Percentiles rank a stretch among this genome's conserved stretches.
These are phyloP conservation scores for Hyla sarda DNA, from an alignment of 2,113 vertebrate species.

Conservation along the genomic window DNA sequence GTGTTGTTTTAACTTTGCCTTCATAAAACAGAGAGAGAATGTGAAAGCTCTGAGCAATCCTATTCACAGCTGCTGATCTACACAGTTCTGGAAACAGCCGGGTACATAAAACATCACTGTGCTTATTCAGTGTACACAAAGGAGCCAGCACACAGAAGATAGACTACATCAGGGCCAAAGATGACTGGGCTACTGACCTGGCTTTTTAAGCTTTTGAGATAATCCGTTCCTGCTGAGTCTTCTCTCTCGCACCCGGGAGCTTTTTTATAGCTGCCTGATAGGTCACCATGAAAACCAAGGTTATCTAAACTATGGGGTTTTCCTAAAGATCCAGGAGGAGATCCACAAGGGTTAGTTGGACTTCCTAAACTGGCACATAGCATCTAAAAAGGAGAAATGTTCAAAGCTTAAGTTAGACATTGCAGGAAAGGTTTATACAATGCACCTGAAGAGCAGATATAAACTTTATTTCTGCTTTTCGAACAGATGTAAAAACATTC, in stretches of 20 bases:
- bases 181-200: conserved; percentile 70
- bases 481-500: too few relatives aligned
- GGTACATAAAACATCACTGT: not conserved
- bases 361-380: conserved; percentile 76
- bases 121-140: not conserved
- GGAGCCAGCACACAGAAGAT: not conserved
- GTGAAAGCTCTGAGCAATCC: not conserved
- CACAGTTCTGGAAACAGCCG: conserved; percentile 31
- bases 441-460: too few relatives aligned
- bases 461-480: too few relatives aligned
- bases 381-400: conserved; percentile 2
- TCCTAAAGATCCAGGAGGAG: conserved; percentile 77
- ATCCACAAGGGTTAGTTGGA: conserved; percentile 77
- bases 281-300: conserved; percentile 78
- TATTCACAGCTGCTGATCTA: conserved; percentile 7
- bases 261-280: conserved; percentile 85
- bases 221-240: conserved; percentile 88
- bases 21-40: conserved; percentile 56
- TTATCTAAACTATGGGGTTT: conserved; percentile 79
- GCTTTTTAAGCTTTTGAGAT: conserved; percentile 82
- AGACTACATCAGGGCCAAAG: not conserved
- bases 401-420: not conserved
- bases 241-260: conserved; percentile 96
- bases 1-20: conserved; percentile 92
- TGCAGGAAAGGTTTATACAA: not conserved